These are phyloP conservation scores for Paramormyrops kingsleyae DNA, from an alignment of 2,113 vertebrate genomes.

Conservation along the genomic window DNA sequence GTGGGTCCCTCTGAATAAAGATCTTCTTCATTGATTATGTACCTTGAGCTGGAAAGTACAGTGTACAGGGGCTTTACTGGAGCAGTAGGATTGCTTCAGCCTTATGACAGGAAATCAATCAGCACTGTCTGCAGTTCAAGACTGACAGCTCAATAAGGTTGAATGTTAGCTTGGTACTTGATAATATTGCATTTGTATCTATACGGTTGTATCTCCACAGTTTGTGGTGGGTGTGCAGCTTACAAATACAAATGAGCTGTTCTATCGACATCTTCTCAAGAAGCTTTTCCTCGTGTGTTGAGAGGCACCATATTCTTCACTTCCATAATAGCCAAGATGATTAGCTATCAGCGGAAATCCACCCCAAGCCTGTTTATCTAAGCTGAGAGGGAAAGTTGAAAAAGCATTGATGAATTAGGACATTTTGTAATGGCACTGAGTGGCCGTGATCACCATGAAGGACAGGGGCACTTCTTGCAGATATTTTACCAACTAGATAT, in stretches of 20 bases:
- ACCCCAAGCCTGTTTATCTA: not conserved
- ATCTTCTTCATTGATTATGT: slow-evolving; percentile 3
- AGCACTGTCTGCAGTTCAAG: slow-evolving; percentile 37
- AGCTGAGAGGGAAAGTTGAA: not conserved
- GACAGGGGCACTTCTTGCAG: not conserved
- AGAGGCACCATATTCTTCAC: not conserved
- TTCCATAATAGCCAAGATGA: not conserved
- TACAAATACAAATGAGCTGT: not conserved
- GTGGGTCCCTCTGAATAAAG: not conserved
- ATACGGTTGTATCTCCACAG: not conserved
- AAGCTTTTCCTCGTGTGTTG: not conserved
- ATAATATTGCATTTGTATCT: not conserved
- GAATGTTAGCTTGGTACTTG: not conserved
- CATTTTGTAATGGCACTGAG: not conserved
- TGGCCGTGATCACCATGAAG: not conserved
- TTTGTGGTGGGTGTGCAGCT: not conserved
- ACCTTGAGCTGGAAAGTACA: not conserved
- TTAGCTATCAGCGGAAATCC: not conserved
- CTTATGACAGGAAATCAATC: slow-evolving; percentile 52
- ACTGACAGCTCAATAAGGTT: slow-evolving; percentile 55
- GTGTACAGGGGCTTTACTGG: not conserved
- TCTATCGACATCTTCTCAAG: not conserved
- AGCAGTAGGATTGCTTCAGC: not conserved
- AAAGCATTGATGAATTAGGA: not conserved
- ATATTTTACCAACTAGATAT: not conserved